A percentile compares a stretch with the other conserved stretches of the same genome.
Evolutionary conservation across 2,888 invertebrate genomes (phyloP).

Genomic region (Diaperis boleti): DNA sequence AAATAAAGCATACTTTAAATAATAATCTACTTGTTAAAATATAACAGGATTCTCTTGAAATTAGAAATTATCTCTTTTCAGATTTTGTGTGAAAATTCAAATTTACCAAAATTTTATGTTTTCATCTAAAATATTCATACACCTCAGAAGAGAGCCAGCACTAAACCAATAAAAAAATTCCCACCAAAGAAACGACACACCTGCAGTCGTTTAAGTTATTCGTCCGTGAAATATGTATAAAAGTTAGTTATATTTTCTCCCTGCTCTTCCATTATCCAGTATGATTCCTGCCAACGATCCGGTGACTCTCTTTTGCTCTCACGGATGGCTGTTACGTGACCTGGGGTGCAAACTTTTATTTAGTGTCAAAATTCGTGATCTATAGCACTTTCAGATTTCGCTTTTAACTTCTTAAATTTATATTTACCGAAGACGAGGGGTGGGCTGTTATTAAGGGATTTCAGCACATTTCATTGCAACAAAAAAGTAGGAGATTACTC

Average conservation of each 20-base stretch:
- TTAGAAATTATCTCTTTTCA: too few relatives aligned
- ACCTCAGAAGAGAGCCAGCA: neutral
- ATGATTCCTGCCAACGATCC: constrained; percentile 36
- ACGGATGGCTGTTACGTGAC: constrained; percentile 40
- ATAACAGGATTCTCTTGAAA: constrained; percentile 11
- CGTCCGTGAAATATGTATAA: constrained; percentile 31
- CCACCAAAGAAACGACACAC: constrained; percentile 17
- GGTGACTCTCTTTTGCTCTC: constrained; percentile 30
- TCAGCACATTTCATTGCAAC: neutral
- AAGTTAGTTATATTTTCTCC: constrained; percentile 33
- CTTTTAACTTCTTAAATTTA: constrained; percentile 32
- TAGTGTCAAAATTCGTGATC: constrained; percentile 37
- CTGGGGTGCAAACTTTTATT: constrained; percentile 40
- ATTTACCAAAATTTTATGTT: neutral
- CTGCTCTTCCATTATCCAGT: constrained; percentile 14
- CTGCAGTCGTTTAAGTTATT: constrained; percentile 36
- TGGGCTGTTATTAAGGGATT: neutral
- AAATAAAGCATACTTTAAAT: too few relatives aligned
- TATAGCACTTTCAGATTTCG: constrained; percentile 32
- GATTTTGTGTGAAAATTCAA: too few relatives aligned
- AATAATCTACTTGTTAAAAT: constrained; percentile 18
- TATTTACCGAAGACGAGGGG: constrained; percentile 23
- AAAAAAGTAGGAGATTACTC: constrained; percentile 12
- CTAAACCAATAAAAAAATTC: constrained; percentile 21
- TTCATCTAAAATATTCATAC: constrained; percentile 12